Evolutionary conservation across 2,888 invertebrate genomes (phyloP).

Genomic region (Apamea anceps): DNA sequence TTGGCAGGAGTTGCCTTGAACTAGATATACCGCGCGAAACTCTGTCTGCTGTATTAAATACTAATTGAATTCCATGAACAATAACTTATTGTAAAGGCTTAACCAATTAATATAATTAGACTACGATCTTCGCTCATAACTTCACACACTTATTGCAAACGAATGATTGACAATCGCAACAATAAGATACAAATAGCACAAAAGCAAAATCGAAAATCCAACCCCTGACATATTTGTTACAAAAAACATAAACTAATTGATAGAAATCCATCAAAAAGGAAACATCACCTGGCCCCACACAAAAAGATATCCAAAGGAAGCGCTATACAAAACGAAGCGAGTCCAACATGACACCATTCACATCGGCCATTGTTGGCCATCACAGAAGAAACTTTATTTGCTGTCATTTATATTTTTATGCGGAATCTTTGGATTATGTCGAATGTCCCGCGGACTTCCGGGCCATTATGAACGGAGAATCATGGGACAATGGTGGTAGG

Average conservation of each 20-base stretch:
- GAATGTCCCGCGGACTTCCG: conserved; percentile 82
- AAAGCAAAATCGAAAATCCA: conserved; percentile 40
- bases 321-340: conserved; percentile 64
- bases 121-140: not conserved
- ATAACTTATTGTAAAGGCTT: not conserved
- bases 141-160: not conserved
- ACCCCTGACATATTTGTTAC: conserved; percentile 45
- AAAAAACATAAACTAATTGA: conserved; percentile 73
- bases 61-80: conserved; percentile 11
- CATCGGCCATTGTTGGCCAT: conserved; percentile 74
- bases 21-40: conserved; percentile 2
- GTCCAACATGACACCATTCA: conserved; percentile 71
- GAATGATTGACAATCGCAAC: conserved; percentile 18
- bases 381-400: conserved; percentile 84
- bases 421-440: conserved; percentile 75
- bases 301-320: conserved; percentile 71
- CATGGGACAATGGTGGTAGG: conserved; percentile 71
- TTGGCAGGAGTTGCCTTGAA: conserved; percentile 32
- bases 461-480: conserved; percentile 75
- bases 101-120: not conserved
- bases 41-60: not conserved
- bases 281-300: conserved; percentile 68
- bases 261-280: conserved; percentile 74
- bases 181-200: conserved; percentile 26
- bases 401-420: conserved; percentile 85